These are phyloP conservation scores for Scolopax rusticola DNA, from an alignment of 2,797 vertebrate species.

Conservation along the genomic window DNA sequence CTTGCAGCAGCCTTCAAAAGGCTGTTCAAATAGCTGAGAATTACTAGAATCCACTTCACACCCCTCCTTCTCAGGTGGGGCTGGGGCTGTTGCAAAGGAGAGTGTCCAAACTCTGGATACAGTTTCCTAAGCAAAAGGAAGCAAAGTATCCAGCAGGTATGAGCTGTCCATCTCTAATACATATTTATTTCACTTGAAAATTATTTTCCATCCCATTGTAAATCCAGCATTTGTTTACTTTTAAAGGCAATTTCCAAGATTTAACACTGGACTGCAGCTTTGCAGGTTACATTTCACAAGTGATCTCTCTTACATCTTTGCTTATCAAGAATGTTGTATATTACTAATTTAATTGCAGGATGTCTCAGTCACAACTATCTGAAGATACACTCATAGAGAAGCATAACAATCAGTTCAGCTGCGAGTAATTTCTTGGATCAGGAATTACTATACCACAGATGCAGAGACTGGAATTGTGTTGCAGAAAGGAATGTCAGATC, in stretches of 20 bases:
- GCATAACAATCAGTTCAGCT: background rate
- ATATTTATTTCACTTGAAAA: background rate
- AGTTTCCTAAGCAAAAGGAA: background rate
- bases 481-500: background rate
- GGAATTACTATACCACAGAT: background rate
- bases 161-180: background rate
- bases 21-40: background rate
- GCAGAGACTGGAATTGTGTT: background rate
- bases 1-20: background rate
- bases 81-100: background rate
- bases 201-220: background rate
- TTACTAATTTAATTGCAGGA: background rate
- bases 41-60: background rate
- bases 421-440: background rate
- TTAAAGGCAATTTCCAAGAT: background rate
- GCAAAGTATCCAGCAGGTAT: background rate
- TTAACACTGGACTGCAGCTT: background rate
- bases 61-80: background rate
- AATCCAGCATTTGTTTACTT: background rate
- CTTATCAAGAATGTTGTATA: background rate
- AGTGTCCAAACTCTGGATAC: background rate
- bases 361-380: background rate
- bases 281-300: background rate
- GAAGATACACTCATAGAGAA: background rate
- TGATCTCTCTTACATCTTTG: background rate